Evolutionary conservation across 2,113 vertebrate species (phyloP).

Genomic region (Ornithorhynchus anatinus): DNA sequence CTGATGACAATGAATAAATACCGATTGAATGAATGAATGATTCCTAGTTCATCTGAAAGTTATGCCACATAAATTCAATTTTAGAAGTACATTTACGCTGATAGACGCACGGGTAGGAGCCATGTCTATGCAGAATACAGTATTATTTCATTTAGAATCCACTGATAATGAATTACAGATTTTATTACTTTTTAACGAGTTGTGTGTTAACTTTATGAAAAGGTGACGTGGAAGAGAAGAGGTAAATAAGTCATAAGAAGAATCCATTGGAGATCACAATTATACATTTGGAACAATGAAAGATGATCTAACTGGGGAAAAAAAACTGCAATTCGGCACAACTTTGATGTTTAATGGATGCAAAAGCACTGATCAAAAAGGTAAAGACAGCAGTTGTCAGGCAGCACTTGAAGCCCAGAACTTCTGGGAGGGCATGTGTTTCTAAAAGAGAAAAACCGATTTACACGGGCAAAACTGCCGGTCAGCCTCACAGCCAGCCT

Average conservation of each 20-base stretch:
- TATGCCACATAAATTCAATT: constrained; percentile 44
- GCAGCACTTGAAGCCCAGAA: neutral
- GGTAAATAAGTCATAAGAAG: constrained; percentile 5
- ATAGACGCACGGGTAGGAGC: constrained; percentile 17
- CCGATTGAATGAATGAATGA: constrained; percentile 40
- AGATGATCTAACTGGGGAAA: constrained; percentile 17
- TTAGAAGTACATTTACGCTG: constrained; percentile 49
- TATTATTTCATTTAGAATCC: constrained; percentile 55
- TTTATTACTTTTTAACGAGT: constrained; percentile 49
- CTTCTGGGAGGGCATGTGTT: constrained; percentile 58
- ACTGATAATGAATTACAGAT: constrained; percentile 50
- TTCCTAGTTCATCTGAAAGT: constrained; percentile 63
- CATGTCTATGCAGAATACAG: constrained; percentile 50
- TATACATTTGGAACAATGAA: constrained; percentile 34
- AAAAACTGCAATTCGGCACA: neutral
- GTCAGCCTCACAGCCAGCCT: constrained; percentile 53
- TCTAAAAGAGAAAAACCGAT: constrained; percentile 67
- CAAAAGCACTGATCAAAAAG: neutral
- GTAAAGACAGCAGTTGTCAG: neutral
- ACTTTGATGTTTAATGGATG: neutral
- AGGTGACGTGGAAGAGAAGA: constrained; percentile 16
- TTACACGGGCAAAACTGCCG: constrained; percentile 65
- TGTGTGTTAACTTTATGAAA: constrained; percentile 49
- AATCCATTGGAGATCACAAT: constrained; percentile 35
- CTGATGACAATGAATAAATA: constrained; percentile 41